These are phyloP conservation scores for Cephalopholis sonnerati DNA, from an alignment of 2,113 vertebrate species.

Conservation along the genomic window DNA sequence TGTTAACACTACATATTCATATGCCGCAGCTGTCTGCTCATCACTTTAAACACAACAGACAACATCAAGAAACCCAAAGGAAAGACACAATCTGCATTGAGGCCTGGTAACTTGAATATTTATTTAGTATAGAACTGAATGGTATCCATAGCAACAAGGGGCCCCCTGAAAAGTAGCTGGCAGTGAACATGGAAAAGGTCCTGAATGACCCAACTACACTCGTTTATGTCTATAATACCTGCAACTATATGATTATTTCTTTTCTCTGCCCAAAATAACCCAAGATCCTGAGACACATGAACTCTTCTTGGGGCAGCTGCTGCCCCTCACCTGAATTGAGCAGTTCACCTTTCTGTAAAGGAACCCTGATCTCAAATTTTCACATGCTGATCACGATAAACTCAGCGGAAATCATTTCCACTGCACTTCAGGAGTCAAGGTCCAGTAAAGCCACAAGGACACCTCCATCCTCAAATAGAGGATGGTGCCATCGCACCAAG, in stretches of 20 bases:
- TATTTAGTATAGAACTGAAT: slow-evolving; percentile 41
- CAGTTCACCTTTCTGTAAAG: background rate
- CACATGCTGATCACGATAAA: background rate
- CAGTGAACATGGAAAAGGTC: slow-evolving; percentile 31
- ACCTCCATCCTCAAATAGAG: background rate
- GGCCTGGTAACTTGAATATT: slow-evolving; percentile 32
- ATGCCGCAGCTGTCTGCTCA: background rate
- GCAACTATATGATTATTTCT: slow-evolving; percentile 9
- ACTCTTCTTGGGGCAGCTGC: background rate
- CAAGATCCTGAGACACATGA: background rate
- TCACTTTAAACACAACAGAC: slow-evolving; percentile 21
- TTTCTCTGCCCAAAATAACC: background rate
- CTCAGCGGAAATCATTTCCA: background rate
- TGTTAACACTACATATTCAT: background rate
- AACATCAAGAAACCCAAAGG: background rate
- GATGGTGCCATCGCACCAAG: background rate
- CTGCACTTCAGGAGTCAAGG: slow-evolving; percentile 19
- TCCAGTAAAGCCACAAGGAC: slow-evolving; percentile 1
- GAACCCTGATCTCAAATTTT: background rate
- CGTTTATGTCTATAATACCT: slow-evolving; percentile 7
- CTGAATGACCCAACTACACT: slow-evolving; percentile 17
- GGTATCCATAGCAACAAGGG: slow-evolving; percentile 57
- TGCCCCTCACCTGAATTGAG: background rate
- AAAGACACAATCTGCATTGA: slow-evolving; percentile 28
- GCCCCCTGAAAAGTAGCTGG: slow-evolving; percentile 40